Evolutionary conservation across 2,888 invertebrate species (phyloP).

Genomic region (Tetragnatha montana): DNA sequence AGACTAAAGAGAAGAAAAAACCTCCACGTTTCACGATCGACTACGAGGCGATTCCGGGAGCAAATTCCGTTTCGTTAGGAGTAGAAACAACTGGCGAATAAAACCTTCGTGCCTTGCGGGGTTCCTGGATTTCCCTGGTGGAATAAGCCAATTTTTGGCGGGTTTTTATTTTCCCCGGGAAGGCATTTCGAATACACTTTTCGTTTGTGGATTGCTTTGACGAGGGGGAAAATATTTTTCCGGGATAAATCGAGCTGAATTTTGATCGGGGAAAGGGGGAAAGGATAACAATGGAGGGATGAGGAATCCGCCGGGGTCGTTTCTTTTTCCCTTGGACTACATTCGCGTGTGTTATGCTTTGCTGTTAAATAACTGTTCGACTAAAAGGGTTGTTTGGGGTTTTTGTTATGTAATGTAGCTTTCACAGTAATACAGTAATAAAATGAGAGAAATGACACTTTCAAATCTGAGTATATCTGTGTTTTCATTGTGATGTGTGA

Average conservation of each 20-base stretch:
- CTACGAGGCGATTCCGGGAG: background rate
- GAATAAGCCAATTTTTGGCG: conserved; percentile 41
- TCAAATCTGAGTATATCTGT: too few relatives aligned
- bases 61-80: background rate
- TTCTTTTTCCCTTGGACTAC: too few relatives aligned
- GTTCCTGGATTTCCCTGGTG: conserved; percentile 21
- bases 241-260: conserved; percentile 6
- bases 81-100: background rate
- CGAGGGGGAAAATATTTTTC: background rate
- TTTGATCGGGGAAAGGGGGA: conserved; percentile 10
- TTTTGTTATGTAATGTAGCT: too few relatives aligned
- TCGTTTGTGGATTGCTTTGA: background rate
- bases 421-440: too few relatives aligned
- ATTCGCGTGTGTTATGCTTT: too few relatives aligned
- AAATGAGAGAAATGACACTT: too few relatives aligned
- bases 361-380: too few relatives aligned
- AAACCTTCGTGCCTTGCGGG: conserved; percentile 15
- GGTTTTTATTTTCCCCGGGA: conserved; percentile 8
- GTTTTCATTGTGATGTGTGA: too few relatives aligned
- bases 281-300: background rate
- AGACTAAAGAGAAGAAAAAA: too few relatives aligned
- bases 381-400: too few relatives aligned
- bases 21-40: background rate
- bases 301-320: background rate
- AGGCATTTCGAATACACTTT: background rate